phyloP scores from a whole-genome alignment of 1,140 invertebrate genomes.

The Panagrolaimus sp. region DNA sequence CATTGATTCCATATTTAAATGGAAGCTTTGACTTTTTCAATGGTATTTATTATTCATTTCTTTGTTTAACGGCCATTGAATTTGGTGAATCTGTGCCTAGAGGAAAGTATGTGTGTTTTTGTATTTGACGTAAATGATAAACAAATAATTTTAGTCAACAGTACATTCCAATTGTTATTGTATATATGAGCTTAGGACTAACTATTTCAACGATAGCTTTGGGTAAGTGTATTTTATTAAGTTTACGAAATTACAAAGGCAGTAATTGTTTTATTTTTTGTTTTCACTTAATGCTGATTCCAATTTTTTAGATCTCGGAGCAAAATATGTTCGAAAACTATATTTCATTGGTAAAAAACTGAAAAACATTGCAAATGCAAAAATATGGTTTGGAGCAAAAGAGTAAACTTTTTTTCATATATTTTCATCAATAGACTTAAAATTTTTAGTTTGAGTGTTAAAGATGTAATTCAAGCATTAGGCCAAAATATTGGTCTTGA shows the following conservation, averaged over 20 bases:
- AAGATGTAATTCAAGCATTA: constrained; percentile 45
- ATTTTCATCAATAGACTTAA: constrained; percentile 9
- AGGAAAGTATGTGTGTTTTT: constrained; percentile 12
- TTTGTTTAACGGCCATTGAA: constrained; percentile 55
- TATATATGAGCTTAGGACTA: constrained; percentile 51
- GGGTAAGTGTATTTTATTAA: constrained; percentile 22
- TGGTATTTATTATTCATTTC: constrained; percentile 55
- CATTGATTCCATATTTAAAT: constrained; percentile 43
- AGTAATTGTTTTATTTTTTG: too few species aligned
- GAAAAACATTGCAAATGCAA: constrained; percentile 48
- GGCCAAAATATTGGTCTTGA: constrained; percentile 54
- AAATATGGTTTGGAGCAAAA: constrained; percentile 54
- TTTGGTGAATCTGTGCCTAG: constrained; percentile 50
- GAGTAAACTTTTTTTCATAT: too few species aligned
- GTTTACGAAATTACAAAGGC: too few species aligned
- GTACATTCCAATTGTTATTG: constrained; percentile 46
- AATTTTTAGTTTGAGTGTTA: constrained; percentile 39
- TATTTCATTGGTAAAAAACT: constrained; percentile 50
- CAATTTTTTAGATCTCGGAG: constrained; percentile 47
- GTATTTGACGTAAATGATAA: neutral
- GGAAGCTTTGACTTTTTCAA: constrained; percentile 51
- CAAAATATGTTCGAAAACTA: constrained; percentile 47
- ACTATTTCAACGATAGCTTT: constrained; percentile 55
- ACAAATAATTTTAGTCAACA: constrained; percentile 31
- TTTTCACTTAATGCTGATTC: too few species aligned